Evolutionary conservation across 2,113 vertebrate species (phyloP).

Genomic region (Megatriorchis doriae): DNA sequence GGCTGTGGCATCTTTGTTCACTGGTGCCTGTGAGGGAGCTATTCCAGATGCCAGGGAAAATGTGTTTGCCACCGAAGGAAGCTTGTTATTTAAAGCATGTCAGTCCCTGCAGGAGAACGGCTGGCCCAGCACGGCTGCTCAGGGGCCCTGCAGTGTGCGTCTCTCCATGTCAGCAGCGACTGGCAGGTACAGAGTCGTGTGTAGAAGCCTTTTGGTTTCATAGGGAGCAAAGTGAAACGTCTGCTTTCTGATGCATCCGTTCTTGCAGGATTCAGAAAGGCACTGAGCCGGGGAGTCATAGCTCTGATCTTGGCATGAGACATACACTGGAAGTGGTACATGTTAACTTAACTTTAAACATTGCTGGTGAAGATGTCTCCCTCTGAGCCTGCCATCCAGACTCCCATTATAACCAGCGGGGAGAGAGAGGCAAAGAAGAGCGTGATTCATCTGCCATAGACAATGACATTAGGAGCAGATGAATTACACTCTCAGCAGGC

Average conservation of each 20-base stretch:
- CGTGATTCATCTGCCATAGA: not conserved
- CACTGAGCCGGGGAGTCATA: not conserved
- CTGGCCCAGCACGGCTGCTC: not conserved
- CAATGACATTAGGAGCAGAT: not conserved
- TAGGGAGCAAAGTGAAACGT: not conserved
- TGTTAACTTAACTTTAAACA: not conserved
- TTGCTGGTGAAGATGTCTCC: not conserved
- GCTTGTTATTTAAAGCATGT: not conserved
- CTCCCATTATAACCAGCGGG: not conserved
- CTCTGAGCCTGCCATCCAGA: not conserved
- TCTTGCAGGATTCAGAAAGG: not conserved
- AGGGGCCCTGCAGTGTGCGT: accelerated
- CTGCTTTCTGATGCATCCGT: not conserved
- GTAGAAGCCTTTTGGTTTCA: not conserved
- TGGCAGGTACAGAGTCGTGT: not conserved
- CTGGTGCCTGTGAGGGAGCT: not conserved
- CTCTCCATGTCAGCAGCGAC: accelerated
- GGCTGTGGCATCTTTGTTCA: not conserved
- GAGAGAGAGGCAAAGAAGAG: not conserved
- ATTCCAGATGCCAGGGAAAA: not conserved
- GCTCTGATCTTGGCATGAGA: not conserved
- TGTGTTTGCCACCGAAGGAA: not conserved
- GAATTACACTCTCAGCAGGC: not conserved
- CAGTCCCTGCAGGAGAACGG: not conserved
- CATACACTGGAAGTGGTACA: accelerated